Percentiles rank a stretch among this genome's conserved stretches.
phyloP scores from a whole-genome alignment of 2,888 invertebrate genomes.

The Meloe dianella region DNA sequence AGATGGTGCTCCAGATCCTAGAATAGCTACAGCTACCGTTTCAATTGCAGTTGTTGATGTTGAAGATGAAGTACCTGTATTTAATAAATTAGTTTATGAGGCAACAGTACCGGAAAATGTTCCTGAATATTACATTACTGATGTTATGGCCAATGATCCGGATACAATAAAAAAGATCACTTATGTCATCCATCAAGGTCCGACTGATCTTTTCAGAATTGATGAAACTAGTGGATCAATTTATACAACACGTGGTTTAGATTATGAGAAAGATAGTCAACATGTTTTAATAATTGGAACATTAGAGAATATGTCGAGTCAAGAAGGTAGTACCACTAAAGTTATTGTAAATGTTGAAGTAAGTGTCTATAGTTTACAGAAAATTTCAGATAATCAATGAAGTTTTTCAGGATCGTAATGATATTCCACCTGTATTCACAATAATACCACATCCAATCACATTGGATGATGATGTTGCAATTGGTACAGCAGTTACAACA shows the following conservation, averaged over 20 bases:
- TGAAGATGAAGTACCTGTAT: conserved; percentile 83
- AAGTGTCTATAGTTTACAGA: conserved; percentile 28
- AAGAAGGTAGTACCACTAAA: conserved; percentile 74
- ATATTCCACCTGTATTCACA: conserved; percentile 86
- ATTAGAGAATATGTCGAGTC: conserved; percentile 76
- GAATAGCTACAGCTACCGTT: conserved; percentile 86
- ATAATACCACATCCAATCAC: conserved; percentile 82
- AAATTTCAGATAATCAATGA: background rate
- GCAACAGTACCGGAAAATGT: conserved; percentile 86
- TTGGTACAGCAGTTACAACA: conserved; percentile 80
- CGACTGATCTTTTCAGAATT: conserved; percentile 81
- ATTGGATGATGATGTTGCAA: conserved; percentile 81
- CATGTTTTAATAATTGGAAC: conserved; percentile 83
- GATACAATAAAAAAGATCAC: conserved; percentile 82
- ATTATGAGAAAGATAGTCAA: conserved; percentile 76
- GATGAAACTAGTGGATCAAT: conserved; percentile 81
- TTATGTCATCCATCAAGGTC: conserved; percentile 82
- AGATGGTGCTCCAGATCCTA: conserved; percentile 84
- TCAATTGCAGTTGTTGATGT: conserved; percentile 80
- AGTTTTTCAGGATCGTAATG: conserved; percentile 76
- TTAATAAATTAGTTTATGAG: conserved; percentile 74
- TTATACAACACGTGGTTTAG: conserved; percentile 76
- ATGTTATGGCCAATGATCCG: conserved; percentile 84
- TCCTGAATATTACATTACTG: conserved; percentile 76
- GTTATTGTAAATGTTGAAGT: conserved; percentile 76